These are phyloP conservation scores for Caenorhabditis sp. DNA, from an alignment of 2,888 invertebrate species.

Conservation along the genomic window DNA sequence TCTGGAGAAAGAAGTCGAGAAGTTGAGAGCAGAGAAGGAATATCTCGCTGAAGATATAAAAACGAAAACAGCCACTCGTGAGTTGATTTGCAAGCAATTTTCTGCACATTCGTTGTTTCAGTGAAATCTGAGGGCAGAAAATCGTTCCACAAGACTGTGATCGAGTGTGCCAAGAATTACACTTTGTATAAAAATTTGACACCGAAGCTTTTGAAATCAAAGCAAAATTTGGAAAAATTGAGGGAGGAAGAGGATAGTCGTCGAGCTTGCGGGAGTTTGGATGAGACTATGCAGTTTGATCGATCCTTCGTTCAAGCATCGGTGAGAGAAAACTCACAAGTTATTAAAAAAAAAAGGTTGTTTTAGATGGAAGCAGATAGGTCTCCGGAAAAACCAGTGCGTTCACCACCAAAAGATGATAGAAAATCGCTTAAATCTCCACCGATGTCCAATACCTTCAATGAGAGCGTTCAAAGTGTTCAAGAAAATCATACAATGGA, in stretches of 20 bases:
- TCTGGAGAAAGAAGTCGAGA: constrained; percentile 33
- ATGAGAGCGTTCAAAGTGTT: constrained; percentile 15
- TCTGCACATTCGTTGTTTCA: not conserved
- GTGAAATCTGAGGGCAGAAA: constrained; percentile 57
- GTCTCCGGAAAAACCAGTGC: not conserved
- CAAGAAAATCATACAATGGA: constrained; percentile 4
- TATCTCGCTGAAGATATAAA: constrained; percentile 28
- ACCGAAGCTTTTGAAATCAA: constrained; percentile 47
- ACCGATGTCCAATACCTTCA: not conserved
- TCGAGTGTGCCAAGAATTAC: constrained; percentile 57
- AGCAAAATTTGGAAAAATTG: constrained; percentile 38
- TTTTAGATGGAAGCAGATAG: constrained; percentile 37
- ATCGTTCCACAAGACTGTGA: constrained; percentile 42
- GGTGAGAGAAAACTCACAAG: not conserved
- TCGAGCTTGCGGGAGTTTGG: constrained; percentile 45
- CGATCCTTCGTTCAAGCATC: constrained; percentile 46
- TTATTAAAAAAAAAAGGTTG: not conserved
- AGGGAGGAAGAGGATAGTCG: constrained; percentile 49
- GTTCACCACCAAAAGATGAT: not conserved
- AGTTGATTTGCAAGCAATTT: not conserved
- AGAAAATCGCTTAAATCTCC: not conserved
- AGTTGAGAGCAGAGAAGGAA: constrained; percentile 11
- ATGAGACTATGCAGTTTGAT: constrained; percentile 59
- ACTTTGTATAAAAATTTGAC: constrained; percentile 30
- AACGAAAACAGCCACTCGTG: constrained; percentile 39